Conservation (phyloP, 2,888 invertebrate genomes). For the Drosophila bunnanda region DNA sequence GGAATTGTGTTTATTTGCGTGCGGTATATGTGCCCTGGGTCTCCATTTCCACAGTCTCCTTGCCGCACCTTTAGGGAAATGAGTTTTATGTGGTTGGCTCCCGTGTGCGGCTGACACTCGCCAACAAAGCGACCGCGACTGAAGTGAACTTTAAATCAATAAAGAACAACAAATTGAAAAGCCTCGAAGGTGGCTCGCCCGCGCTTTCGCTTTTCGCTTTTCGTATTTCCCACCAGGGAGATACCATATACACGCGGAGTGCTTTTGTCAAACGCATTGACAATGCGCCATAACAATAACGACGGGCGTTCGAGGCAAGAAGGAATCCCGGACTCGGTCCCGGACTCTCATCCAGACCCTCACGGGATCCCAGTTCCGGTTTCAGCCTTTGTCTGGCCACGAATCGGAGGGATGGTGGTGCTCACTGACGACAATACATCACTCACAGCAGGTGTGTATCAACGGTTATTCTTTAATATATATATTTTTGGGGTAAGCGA, state of each 20-base stretch:
- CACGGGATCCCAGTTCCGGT: conserved; percentile 30
- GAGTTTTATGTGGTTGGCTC: conserved; percentile 59
- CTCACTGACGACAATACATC: conserved; percentile 53
- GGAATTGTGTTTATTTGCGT: conserved; percentile 39
- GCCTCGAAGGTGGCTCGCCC: conserved; percentile 45
- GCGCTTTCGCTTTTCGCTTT: conserved; percentile 4
- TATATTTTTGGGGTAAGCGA: conserved; percentile 8
- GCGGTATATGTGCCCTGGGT: conserved; percentile 31
- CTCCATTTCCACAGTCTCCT: conserved; percentile 4
- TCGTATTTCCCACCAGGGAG: conserved; percentile 4
- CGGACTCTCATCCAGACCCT: not conserved
- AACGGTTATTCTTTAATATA: conserved; percentile 40
- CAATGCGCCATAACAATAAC: conserved; percentile 62
- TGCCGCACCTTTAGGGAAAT: conserved; percentile 64
- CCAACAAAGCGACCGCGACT: conserved; percentile 49
- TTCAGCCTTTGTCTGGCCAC: conserved; percentile 38
- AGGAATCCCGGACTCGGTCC: conserved; percentile 13
- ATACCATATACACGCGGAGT: conserved; percentile 55
- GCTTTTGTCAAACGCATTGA: conserved; percentile 77
- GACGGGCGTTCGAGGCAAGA: conserved; percentile 15
- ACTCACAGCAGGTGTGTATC: conserved; percentile 60
- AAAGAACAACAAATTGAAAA: conserved; percentile 62
- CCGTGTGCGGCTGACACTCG: conserved; percentile 39
- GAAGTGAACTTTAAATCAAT: conserved; percentile 76
- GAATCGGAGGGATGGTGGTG: conserved; percentile 5